Percentiles rank a stretch among this genome's conserved stretches.
Conservation (phyloP, 1,140 invertebrate species). For the Dinoponera quadriceps region DNA sequence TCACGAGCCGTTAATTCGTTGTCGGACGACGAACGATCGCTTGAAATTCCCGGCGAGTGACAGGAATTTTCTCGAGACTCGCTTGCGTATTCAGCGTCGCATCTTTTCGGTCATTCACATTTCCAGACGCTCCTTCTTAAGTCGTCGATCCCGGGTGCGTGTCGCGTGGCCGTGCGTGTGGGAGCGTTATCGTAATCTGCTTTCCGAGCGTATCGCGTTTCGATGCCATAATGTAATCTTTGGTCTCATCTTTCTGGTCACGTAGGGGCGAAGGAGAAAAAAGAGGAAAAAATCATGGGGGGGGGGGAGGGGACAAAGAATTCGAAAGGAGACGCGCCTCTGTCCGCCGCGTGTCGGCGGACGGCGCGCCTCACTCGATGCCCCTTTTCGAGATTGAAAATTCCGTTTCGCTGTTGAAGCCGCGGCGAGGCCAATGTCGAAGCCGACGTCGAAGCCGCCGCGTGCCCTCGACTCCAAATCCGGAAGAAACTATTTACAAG, state of each 20-base stretch:
- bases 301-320: conserved; percentile 15
- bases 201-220: conserved; percentile 67
- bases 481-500: not conserved
- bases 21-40: not conserved
- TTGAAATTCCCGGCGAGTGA: conserved; percentile 4
- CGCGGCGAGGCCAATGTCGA: too few relatives aligned
- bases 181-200: conserved; percentile 68
- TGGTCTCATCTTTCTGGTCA: conserved; percentile 60
- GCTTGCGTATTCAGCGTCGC: conserved; percentile 50
- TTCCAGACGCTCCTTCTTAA: not conserved
- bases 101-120: conserved; percentile 56
- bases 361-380: conserved; percentile 16
- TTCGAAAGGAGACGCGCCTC: conserved; percentile 33
- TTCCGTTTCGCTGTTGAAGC: conserved; percentile 5
- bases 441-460: not conserved
- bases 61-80: not conserved
- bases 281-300: not conserved
- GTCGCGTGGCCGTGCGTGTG: conserved; percentile 13
- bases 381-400: conserved; percentile 45
- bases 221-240: conserved; percentile 54
- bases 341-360: too few relatives aligned
- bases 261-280: conserved; percentile 29
- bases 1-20: not conserved
- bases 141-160: not conserved
- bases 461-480: conserved; percentile 9